These are phyloP conservation scores for Dipus sagitta DNA, from an alignment of 2,797 vertebrate species.

Conservation along the genomic window DNA sequence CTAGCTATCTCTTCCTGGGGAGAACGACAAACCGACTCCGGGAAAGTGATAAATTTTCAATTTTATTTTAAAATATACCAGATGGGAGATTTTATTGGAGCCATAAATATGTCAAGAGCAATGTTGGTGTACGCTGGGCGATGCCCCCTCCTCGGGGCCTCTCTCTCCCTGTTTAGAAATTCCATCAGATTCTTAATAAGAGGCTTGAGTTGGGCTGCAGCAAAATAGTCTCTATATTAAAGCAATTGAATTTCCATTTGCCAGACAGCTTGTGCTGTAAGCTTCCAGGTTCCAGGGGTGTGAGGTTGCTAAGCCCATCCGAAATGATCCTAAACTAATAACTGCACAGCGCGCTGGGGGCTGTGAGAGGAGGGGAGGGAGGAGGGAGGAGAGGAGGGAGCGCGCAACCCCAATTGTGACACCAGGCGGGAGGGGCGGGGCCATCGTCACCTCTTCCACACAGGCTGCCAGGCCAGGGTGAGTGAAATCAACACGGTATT, in stretches of 20 bases:
- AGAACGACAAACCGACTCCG: conserved; percentile 85
- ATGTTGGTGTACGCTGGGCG: conserved; percentile 86
- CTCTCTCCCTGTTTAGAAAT: conserved; percentile 87
- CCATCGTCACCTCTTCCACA: neutral
- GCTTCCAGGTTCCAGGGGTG: conserved; percentile 79
- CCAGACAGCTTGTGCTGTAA: conserved; percentile 78
- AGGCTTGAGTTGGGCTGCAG: conserved; percentile 82
- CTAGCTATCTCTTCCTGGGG: conserved; percentile 86
- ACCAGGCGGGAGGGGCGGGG: neutral
- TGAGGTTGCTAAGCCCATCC: conserved; percentile 77
- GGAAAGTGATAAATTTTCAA: conserved; percentile 90
- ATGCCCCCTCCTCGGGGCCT: conserved; percentile 84
- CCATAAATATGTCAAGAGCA: conserved; percentile 90
- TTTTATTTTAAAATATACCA: conserved; percentile 92
- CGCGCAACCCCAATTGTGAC: neutral
- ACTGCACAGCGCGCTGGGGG: conserved; percentile 18
- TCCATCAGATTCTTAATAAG: conserved; percentile 88
- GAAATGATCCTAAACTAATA: conserved; percentile 80
- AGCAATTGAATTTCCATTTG: conserved; percentile 88
- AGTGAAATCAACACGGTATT: neutral
- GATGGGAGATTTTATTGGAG: conserved; percentile 91
- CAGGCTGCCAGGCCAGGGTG: neutral
- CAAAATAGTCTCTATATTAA: conserved; percentile 86
- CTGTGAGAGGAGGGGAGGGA: neutral
- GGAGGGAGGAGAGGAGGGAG: too few relatives aligned